These are phyloP conservation scores for Macroteleia sp. DNA, from an alignment of 2,888 invertebrate species.

Conservation along the genomic window DNA sequence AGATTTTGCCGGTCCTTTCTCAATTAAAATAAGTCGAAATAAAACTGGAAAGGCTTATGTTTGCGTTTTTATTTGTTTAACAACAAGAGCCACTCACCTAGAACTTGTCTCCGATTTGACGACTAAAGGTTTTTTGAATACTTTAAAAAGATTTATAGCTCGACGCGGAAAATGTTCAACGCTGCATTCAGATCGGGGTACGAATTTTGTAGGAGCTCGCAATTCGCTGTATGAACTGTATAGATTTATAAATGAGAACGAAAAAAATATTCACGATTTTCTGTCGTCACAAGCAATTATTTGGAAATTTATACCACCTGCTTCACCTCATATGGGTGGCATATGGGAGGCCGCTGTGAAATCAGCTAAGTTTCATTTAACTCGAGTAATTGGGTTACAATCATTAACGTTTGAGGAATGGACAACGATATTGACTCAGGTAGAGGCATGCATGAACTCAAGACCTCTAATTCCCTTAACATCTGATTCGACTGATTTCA, in stretches of 20 bases:
- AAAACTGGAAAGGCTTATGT: not conserved
- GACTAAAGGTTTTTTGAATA: not conserved
- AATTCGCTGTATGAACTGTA: not conserved
- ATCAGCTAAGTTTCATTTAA: not conserved
- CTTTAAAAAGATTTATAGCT: not conserved
- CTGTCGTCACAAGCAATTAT: not conserved
- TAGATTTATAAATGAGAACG: not conserved
- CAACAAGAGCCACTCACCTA: not conserved
- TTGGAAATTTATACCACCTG: not conserved
- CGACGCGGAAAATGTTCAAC: slow-evolving; percentile 3
- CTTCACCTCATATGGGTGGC: not conserved
- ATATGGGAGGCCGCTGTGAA: too few species aligned
- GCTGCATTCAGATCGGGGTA: not conserved
- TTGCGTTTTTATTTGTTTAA: not conserved
- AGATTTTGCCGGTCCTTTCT: too few species aligned
- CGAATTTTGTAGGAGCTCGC: slow-evolving; percentile 4
- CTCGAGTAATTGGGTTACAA: not conserved
- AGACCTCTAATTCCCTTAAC: too few species aligned
- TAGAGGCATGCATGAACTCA: too few species aligned
- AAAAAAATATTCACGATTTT: not conserved
- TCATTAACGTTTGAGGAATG: not conserved
- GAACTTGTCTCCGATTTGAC: not conserved
- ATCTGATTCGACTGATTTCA: too few species aligned
- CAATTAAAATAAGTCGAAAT: too few species aligned
- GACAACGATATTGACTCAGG: not conserved